phyloP scores from a whole-genome alignment of 2,113 vertebrate species.

The Leptobrachium leishanense region DNA sequence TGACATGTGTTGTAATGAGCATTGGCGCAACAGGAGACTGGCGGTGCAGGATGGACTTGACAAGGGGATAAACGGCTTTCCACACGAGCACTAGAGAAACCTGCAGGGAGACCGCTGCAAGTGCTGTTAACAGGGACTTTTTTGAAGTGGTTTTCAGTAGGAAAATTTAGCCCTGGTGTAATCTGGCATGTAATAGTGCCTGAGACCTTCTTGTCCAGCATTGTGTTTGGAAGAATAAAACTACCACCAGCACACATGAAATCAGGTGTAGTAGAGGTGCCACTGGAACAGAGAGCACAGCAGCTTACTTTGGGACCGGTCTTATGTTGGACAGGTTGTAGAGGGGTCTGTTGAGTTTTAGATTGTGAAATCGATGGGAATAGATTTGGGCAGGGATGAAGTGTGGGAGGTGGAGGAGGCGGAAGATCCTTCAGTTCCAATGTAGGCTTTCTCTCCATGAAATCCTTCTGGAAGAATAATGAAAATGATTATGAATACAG shows the following conservation, averaged over 20 bases:
- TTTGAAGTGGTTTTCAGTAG: conserved; percentile 64
- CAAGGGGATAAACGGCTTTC: conserved; percentile 70
- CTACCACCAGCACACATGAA: conserved; percentile 63
- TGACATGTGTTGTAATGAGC: conserved; percentile 74
- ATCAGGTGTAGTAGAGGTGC: conserved; percentile 64
- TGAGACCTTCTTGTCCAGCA: conserved; percentile 70
- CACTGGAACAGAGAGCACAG: conserved; percentile 80
- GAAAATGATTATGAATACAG: conserved; percentile 15
- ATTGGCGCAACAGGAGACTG: conserved; percentile 81
- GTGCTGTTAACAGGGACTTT: conserved; percentile 63
- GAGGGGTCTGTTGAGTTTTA: conserved; percentile 72
- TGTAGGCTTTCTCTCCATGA: conserved; percentile 85
- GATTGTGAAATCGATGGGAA: conserved; percentile 77
- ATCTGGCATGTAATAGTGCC: conserved; percentile 77
- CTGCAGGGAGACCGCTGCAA: conserved; percentile 59
- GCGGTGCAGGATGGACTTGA: conserved; percentile 62
- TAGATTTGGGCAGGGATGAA: conserved; percentile 67
- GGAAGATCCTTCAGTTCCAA: conserved; percentile 88
- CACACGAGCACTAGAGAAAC: conserved; percentile 67
- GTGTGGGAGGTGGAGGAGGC: conserved; percentile 80
- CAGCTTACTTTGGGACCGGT: conserved; percentile 90
- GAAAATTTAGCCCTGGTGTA: conserved; percentile 71
- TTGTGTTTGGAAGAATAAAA: conserved; percentile 68
- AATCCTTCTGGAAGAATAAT: conserved; percentile 70
- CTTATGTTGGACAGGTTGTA: conserved; percentile 72